These are phyloP conservation scores for Cantharis nigra DNA, from an alignment of 2,888 invertebrate species.

Conservation along the genomic window DNA sequence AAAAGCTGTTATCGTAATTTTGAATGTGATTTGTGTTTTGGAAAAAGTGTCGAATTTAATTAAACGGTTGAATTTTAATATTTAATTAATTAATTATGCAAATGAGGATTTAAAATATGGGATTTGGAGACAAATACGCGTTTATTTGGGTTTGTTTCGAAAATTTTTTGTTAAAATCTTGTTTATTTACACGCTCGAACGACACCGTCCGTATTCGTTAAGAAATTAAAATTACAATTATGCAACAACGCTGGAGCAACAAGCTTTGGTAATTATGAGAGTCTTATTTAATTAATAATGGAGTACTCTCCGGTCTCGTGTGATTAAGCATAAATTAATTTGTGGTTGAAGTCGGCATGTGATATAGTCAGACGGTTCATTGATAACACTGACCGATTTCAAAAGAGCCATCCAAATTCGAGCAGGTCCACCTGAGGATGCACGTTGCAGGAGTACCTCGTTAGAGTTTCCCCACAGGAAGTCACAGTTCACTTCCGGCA, in stretches of 20 bases:
- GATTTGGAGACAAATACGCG: neutral
- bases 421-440: conserved; percentile 15
- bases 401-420: conserved; percentile 5
- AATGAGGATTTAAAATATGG: neutral
- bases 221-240: conserved; percentile 12
- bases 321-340: conserved; percentile 30
- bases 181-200: conserved; percentile 15
- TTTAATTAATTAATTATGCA: neutral
- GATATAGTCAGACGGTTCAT: conserved; percentile 18
- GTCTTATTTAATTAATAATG: conserved; percentile 29
- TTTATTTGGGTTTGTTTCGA: neutral
- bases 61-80: neutral
- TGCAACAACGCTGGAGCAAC: conserved; percentile 15
- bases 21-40: neutral
- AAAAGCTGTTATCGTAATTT: neutral
- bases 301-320: conserved; percentile 21
- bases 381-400: conserved; percentile 12
- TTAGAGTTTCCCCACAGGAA: conserved; percentile 36
- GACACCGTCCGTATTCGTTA: conserved; percentile 7
- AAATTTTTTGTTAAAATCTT: conserved; percentile 4
- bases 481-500: conserved; percentile 43
- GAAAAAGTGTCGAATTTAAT: neutral
- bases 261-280: conserved; percentile 24
- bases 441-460: neutral
- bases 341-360: conserved; percentile 14